A percentile compares a stretch with the other conserved stretches of the same genome.
Conservation (phyloP, 2,888 invertebrate species). For the Galerucella nymphaeae region DNA sequence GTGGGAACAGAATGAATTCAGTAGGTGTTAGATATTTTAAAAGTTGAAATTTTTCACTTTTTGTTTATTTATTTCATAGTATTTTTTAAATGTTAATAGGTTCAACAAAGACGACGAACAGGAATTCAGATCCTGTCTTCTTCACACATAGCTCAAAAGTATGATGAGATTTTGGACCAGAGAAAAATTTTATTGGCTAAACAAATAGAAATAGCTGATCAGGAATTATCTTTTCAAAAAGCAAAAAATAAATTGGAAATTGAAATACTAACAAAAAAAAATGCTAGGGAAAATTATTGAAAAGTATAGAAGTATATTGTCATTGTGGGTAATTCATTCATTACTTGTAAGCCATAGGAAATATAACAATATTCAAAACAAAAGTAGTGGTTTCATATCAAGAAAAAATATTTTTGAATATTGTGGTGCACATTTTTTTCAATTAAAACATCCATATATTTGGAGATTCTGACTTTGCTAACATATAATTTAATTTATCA, state of each 20-base stretch:
- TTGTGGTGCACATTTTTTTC: too few relatives aligned
- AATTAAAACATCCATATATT: too few relatives aligned
- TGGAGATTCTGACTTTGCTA: too few relatives aligned
- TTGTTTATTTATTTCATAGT: background rate
- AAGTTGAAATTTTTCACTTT: background rate
- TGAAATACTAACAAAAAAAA: background rate
- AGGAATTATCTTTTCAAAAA: constrained; percentile 1
- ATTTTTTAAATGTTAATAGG: background rate
- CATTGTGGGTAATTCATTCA: background rate
- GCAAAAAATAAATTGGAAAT: background rate
- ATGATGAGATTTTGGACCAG: background rate
- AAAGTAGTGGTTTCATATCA: background rate
- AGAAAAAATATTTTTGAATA: too few relatives aligned
- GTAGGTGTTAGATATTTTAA: background rate
- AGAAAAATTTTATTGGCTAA: background rate
- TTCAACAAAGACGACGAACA: background rate
- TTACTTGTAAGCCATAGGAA: background rate
- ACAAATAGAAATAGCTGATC: background rate
- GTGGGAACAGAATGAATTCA: background rate
- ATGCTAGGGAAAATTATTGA: background rate
- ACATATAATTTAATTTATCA: too few relatives aligned
- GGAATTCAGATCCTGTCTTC: background rate
- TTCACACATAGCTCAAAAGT: background rate
- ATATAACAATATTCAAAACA: background rate
- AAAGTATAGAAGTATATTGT: background rate